Evolutionary conservation across 2,888 invertebrate species (phyloP), one percentile per base, ranked within the genome.

Genomic region (Eristalis tenax): DNA sequence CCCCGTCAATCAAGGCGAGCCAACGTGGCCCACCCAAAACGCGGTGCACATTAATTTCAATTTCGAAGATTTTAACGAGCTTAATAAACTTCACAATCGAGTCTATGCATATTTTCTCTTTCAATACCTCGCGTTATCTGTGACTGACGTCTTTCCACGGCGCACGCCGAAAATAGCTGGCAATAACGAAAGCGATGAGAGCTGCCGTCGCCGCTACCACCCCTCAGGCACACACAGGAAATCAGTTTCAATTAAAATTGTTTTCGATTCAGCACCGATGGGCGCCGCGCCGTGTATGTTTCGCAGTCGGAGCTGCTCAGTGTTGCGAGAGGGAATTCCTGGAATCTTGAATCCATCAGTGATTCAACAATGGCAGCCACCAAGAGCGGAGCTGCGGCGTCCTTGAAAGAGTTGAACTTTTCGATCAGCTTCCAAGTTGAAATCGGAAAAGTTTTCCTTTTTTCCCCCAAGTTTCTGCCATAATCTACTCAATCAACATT

Each of bases 231-330:
- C 32, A 32, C 23, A 10, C 28, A 56, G 50, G 50, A 65, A 82
- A 76, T 82, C 63, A 64, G 64, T 82, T 82, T 70, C 81, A 76
- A 82, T 76, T 76, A 82, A 82, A 82, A 76, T 76, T 69, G 35
- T 70, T 76, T 66, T 64, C 66, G 50, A 66, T 73, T 66, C 64
- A 22, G 61, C 40, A 38, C 65, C 56, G 57, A 32, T 28, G 18
- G 50, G 32, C 28, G 56, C 6, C 66, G 38, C 28, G 28, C 6
- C 73, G 38, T 63, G 26, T 56, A 56, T 43, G 71, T 56, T 50
- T 38, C 26, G 11, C 32, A n/a, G 13, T 8, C 10, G 56, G 11
- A 4, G 6, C 18, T 10, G 38, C 69, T 50, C 50, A 23, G 35
- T 35, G n/a, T 28, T 32, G 23, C 4, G 26, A 70, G 15, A 22